Evolutionary conservation across 2,888 invertebrate species (phyloP), one percentile per base, ranked within the genome.

Genomic region (Maniola hyperantus): DNA sequence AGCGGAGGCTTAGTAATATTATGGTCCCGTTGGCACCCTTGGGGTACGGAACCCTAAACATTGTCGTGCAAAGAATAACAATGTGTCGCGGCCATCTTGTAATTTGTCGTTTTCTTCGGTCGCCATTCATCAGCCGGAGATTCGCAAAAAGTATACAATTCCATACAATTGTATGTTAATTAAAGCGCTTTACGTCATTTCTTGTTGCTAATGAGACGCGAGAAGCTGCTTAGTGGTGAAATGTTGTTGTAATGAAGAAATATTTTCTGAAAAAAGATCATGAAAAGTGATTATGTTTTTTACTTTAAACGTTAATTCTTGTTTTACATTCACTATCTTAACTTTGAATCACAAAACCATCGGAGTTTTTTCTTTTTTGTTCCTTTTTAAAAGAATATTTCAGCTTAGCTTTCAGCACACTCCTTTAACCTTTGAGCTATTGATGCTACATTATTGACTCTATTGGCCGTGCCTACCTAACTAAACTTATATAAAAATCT

Each of bases 161-260:
- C 67, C 64, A 66, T 65, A 61, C 65, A 68, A 67, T 71, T 71
- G 62, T 62, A 66, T 65, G 61, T 72, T 26, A 26, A 26, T 68
- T 65, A 68, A 68, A 71, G 54, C 63, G 68, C 57, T 72, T 68
- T 51, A 58, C 63, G 62, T 39, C 20, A 39, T 55, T 55, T 64
- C 55, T 65, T 69, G 66, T 63, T 67, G 66, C 55, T 67, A 72
- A 72, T 72, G 67, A 71, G 66, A 71, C n/a, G 67, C 71, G 66
- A 67, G 55, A 58, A 67, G 66, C 50, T 60, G 67, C 65, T 69
- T 67, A 65, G 50, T 11, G 64, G 57, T 51, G 44, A 50, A 55
- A 67, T 60, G 55, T 46, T 64, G 55, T 54, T 10, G 10, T 36
- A 8, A 33, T 8, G 36, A 54, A 54, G 4, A 54, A 54, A 5